Evolutionary conservation across 2,888 invertebrate species (phyloP), one percentile per base, ranked within the genome.

Genomic region (Ypsolopha sequella): DNA sequence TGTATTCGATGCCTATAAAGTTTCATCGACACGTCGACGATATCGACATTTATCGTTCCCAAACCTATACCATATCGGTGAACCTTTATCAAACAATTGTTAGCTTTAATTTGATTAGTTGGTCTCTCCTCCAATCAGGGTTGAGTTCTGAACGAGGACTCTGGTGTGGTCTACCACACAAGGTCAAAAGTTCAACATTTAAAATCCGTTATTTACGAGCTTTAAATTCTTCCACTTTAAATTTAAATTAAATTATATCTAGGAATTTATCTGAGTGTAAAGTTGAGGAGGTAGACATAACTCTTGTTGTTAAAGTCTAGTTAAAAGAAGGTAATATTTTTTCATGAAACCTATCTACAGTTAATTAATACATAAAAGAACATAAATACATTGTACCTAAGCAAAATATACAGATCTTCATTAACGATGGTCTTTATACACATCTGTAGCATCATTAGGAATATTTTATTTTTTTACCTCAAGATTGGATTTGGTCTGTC

Each of bases 101-200:
- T 63, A 63, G 66, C 63, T 74, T 77, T 80, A 80, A 82, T 81
- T 82, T 76, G 71, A 84, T 84, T 78, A 81, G 71, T 67, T 61
- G 70, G 67, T 66, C 66, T 66, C 66, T 66, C 60, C 61, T 39
- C 47, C 52, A 49, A 48, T 52, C 48, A 48, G 41, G 14, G 13
- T 11, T 13, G 41, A 50, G 36, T 45, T 24, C 4, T 9, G 63
- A 66, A 65, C 70, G 59, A 53, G 60, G 63, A 64, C 60, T 64
- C 65, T n/a, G n/a, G n/a, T n/a, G n/a, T n/a, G n/a, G n/a, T n/a
- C n/a, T 66, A 62, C 64, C 59, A 54, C 55, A 49, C 52, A 58
- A 69, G 76, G 78, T 79, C 74, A 76, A 58, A 46, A 63, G 73
- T 72, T 69, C 71, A 69, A 66, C 53, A 65, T 72, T 66, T 70